Conservation (phyloP, 1,140 invertebrate genomes). For the Drosophila tani region DNA sequence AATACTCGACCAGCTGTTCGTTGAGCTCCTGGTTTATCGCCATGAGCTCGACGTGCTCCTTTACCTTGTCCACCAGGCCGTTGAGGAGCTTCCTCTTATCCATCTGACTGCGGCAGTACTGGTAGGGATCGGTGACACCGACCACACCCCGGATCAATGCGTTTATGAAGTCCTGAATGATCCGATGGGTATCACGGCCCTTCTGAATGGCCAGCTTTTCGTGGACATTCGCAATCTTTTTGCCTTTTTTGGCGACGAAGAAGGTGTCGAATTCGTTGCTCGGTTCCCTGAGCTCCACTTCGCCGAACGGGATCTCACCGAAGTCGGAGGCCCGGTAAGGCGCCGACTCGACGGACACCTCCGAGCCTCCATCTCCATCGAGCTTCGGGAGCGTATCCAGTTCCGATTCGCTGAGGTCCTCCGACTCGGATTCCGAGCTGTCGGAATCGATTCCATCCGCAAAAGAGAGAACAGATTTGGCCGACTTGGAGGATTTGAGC, state of each 20-base stretch:
- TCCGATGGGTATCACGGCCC: too few species aligned
- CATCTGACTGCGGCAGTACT: not conserved
- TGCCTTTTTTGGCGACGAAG: not conserved
- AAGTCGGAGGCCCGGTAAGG: not conserved
- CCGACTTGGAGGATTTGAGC: not conserved
- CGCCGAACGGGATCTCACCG: not conserved
- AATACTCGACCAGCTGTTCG: not conserved
- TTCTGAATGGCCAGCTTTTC: not conserved
- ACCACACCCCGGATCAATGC: not conserved
- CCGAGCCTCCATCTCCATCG: not conserved
- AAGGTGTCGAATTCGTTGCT: not conserved
- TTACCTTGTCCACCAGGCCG: not conserved
- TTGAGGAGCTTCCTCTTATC: not conserved
- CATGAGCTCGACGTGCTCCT: not conserved
- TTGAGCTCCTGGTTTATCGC: not conserved
- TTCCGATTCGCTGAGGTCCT: not conserved
- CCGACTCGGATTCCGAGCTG: not conserved
- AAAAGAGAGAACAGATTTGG: not conserved
- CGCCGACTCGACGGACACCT: not conserved
- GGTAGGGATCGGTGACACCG: not conserved
- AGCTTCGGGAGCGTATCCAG: not conserved
- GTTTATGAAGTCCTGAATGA: conserved; percentile 1
- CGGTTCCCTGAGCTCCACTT: not conserved
- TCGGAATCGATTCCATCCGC: not conserved
- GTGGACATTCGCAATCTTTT: fast-evolving